Evolutionary conservation across 2,797 vertebrate genomes (phyloP).

Genomic region (Lepus oiostolus): DNA sequence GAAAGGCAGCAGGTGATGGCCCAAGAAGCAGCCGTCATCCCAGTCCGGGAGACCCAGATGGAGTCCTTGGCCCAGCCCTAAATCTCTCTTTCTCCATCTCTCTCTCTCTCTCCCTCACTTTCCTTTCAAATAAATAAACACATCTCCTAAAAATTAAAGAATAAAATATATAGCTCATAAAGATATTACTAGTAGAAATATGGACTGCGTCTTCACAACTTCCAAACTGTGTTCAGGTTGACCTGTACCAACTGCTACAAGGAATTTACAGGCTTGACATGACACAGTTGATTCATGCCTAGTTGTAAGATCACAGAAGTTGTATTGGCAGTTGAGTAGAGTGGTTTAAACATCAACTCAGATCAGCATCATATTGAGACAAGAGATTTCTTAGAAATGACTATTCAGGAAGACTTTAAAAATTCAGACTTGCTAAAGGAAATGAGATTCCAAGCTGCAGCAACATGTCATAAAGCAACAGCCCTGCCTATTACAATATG

Average conservation of each 20-base stretch:
- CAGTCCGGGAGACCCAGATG: no score
- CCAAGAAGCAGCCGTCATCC: no score
- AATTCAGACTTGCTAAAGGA: slow-evolving; percentile 21
- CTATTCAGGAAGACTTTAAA: background rate
- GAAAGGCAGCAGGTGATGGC: no score
- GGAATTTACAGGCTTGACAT: background rate
- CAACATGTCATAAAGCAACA: background rate
- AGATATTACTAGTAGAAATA: background rate
- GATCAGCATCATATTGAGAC: background rate
- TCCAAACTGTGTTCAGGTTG: background rate
- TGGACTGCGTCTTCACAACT: background rate
- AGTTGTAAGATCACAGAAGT: background rate
- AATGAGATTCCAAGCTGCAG: slow-evolving; percentile 3
- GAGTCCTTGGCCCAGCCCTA: no score
- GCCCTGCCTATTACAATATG: background rate
- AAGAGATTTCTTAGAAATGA: background rate
- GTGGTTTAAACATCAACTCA: slow-evolving; percentile 1
- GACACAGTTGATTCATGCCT: background rate
- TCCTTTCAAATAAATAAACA: no score
- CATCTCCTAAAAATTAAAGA: no score
- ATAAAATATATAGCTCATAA: background rate
- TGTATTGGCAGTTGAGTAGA: background rate
- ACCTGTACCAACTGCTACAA: background rate
- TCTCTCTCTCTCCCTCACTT: no score
- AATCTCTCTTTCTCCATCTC: no score